Base-by-base conservation (phyloP, 2,888 invertebrate species). In the Augiades crinisus region DNA sequence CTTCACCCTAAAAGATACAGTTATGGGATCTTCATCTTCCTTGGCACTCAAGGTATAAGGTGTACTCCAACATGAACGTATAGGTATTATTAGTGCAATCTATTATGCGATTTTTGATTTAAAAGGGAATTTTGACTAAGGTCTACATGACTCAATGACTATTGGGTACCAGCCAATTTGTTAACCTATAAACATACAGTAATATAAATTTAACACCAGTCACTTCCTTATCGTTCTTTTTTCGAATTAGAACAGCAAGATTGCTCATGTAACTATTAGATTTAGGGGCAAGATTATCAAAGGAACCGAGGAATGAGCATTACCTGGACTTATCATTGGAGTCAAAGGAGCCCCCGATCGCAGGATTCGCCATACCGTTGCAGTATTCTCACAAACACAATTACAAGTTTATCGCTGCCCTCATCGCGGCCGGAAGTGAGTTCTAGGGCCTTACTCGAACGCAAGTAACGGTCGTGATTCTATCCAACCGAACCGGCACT, bases 311-410 rank as follows among this genome's bases (percentile, higher is more conserved):
- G 5, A 16, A 16, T 8, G 21, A 17, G n/a, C 5, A 19, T 40
- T 62, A 84, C 93, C 93, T 93, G 79, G 91, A 90, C 86, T 91
- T 92, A 72, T 93, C 93, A 85, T 92, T 91, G 63, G 92, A 92
- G 82, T 94, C 94, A 78, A 94, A 94, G 51, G 92, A 90, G 70
- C 91, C 91, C 76, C 93, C 93, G 88, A 93, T 93, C 55, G 80
- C 78, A 60, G 87, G 78, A 69, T 82, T 87, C 69, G 88, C 85
- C 88, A 89, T 89, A 61, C 72, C 73, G 72, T 54, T 54, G 65
- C 64, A 67, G 68, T 66, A 63, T 58, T 67, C 62, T 70, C 64
- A 59, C 62, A 58, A 55, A 51, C 47, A 52, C 64, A 59, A 63
- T 61, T 61, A 65, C 52, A 60, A 56, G 61, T 63, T 67, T 68